Conservation (phyloP, 2,113 vertebrate species). For the Elaphurus davidianus region DNA sequence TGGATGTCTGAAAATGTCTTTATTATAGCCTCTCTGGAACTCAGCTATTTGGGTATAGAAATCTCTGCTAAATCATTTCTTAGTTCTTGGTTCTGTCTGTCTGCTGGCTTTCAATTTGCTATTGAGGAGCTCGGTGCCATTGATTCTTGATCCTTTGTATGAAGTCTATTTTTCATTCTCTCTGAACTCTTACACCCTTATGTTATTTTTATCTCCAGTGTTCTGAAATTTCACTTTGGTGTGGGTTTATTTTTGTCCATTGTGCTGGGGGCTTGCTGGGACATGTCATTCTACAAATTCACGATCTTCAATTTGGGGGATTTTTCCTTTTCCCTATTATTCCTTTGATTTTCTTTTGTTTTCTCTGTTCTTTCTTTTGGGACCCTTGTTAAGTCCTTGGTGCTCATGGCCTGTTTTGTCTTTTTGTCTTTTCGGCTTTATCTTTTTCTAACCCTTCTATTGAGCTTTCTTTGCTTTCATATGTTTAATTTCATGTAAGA, state of each 20-base stretch:
- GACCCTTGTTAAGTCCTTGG: neutral
- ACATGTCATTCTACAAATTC: neutral
- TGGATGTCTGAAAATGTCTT: neutral
- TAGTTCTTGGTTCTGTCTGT: neutral
- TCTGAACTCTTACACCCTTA: neutral
- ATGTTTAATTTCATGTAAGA: neutral
- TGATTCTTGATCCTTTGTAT: neutral
- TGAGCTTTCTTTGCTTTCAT: neutral
- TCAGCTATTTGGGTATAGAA: neutral
- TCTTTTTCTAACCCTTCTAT: neutral
- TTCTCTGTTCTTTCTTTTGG: neutral
- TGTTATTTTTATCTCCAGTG: neutral
- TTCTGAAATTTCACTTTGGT: neutral
- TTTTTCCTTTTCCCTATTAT: neutral
- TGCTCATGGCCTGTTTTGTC: neutral
- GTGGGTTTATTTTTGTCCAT: neutral
- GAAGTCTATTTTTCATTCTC: neutral
- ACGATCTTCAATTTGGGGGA: neutral
- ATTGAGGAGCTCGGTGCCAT: neutral
- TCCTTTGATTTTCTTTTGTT: neutral
- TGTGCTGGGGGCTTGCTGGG: neutral
- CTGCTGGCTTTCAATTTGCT: conserved; percentile 1
- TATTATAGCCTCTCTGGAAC: neutral
- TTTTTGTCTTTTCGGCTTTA: neutral
- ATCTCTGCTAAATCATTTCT: neutral